phyloP scores from a whole-genome alignment of 1,140 invertebrate genomes.

The Notospermus geniculatus region DNA sequence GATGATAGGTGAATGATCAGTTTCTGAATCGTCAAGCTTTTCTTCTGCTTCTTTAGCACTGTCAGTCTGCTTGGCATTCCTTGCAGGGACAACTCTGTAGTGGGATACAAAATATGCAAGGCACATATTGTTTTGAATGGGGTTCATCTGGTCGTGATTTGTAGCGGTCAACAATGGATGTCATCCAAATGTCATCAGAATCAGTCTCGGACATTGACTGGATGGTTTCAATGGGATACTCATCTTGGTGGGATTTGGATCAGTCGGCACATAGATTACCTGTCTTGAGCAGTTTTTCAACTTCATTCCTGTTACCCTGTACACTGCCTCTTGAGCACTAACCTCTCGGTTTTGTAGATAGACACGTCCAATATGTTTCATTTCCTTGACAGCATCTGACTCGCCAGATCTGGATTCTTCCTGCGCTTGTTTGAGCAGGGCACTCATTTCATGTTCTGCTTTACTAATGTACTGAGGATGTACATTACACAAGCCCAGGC shows the following conservation, averaged over 20 bases:
- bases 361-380: not conserved
- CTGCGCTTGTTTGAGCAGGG: not conserved
- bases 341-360: slow-evolving; percentile 9
- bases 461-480: slow-evolving; percentile 2
- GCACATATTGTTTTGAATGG: slow-evolving; percentile 19
- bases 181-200: slow-evolving; percentile 20
- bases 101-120: slow-evolving; percentile 22
- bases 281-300: slow-evolving; percentile 1
- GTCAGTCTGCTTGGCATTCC: slow-evolving; percentile 6
- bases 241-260: not conserved
- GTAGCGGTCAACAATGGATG: slow-evolving; percentile 16
- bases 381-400: not conserved
- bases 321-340: slow-evolving; percentile 5
- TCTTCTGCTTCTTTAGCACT: slow-evolving; percentile 9
- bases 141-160: slow-evolving; percentile 12
- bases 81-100: slow-evolving; percentile 16
- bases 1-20: slow-evolving; percentile 1
- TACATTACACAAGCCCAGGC: slow-evolving; percentile 12
- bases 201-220: not conserved
- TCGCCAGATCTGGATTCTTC: not conserved
- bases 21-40: slow-evolving; percentile 2
- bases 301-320: not conserved
- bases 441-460: slow-evolving; percentile 9
- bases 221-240: not conserved
- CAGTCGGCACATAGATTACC: not conserved